Conservation (phyloP, 2,113 vertebrate genomes). For the Poecile atricapillus region DNA sequence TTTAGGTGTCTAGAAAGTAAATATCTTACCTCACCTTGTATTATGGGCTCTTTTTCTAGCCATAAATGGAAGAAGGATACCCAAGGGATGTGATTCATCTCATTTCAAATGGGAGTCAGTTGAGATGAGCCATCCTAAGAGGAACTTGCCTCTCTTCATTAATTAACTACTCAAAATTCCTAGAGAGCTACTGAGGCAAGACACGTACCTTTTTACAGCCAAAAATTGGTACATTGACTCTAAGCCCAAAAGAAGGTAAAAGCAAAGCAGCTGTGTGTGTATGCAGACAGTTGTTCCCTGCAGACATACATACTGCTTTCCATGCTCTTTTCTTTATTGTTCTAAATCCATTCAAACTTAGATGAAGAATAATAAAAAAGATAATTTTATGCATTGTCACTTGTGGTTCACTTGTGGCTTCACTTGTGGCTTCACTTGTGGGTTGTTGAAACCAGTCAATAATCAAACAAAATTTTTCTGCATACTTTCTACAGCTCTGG, state of each 20-base stretch:
- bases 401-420: background rate
- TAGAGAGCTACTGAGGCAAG: background rate
- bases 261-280: background rate
- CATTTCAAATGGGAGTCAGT: background rate
- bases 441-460: background rate
- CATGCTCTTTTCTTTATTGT: background rate
- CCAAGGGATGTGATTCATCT: background rate
- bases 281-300: background rate
- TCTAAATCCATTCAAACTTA: background rate
- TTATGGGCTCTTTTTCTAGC: background rate
- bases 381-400: background rate
- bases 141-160: background rate
- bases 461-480: background rate
- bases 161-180: background rate
- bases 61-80: background rate
- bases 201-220: background rate
- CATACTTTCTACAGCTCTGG: background rate
- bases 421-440: background rate
- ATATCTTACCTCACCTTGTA: background rate
- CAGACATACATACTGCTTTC: background rate
- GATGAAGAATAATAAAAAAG: background rate
- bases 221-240: background rate
- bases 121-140: background rate
- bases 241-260: background rate
- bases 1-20: background rate